Conservation (phyloP, 2,888 invertebrate genomes). For the Dermolepida albohirtum region DNA sequence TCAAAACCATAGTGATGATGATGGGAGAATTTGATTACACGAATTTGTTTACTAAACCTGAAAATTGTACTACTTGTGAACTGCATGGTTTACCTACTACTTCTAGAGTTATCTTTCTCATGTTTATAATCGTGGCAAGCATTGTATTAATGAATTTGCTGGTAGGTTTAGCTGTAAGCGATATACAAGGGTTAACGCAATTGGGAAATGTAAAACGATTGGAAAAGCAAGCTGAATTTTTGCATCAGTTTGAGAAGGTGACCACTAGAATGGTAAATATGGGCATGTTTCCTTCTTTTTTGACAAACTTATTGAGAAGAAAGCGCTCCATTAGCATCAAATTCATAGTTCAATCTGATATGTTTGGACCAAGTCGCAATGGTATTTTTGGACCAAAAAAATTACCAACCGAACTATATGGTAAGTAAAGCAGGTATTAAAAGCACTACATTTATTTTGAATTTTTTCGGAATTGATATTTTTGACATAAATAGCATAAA, state of each 20-base stretch:
- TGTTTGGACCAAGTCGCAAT: constrained; percentile 40
- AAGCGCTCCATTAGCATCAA: constrained; percentile 45
- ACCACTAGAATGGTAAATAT: constrained; percentile 46
- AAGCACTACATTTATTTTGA: too few relatives aligned
- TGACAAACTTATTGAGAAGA: constrained; percentile 44
- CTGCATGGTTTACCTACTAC: constrained; percentile 53
- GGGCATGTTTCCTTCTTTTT: constrained; percentile 45
- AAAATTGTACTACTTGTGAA: constrained; percentile 44
- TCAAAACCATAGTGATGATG: constrained; percentile 71
- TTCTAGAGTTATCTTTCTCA: constrained; percentile 66
- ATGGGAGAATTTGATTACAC: constrained; percentile 69
- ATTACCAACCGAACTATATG: constrained; percentile 54
- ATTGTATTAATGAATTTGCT: constrained; percentile 71
- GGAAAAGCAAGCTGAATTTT: constrained; percentile 62
- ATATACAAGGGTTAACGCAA: constrained; percentile 62
- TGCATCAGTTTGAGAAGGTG: constrained; percentile 61
- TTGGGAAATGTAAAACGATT: constrained; percentile 59
- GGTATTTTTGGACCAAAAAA: constrained; percentile 50
- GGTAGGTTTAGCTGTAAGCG: constrained; percentile 69
- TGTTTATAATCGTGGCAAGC: constrained; percentile 68
- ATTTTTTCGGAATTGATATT: too few relatives aligned
- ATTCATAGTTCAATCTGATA: constrained; percentile 46
- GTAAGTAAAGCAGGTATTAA: too few relatives aligned
- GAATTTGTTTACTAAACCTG: constrained; percentile 60
- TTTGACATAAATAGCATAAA: too few relatives aligned